Percentiles rank a stretch among this genome's conserved stretches.
Conservation (phyloP, 2,797 vertebrate genomes). For the Falco peregrinus region DNA sequence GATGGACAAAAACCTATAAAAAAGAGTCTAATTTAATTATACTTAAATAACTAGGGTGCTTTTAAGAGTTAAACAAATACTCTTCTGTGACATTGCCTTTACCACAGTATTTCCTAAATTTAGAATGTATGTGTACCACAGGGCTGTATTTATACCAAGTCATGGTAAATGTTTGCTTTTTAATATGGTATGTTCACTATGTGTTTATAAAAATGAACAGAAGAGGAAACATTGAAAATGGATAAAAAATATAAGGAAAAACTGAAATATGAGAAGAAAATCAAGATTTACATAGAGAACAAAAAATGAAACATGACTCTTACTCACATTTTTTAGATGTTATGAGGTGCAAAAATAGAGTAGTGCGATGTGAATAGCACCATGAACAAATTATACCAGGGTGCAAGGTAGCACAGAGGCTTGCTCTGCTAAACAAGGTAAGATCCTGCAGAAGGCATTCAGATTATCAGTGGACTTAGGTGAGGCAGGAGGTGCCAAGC, state of each 20-base stretch:
- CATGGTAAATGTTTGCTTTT: constrained; percentile 28
- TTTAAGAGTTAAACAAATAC: constrained; percentile 45
- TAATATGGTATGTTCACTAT: background rate
- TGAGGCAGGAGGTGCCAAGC: background rate
- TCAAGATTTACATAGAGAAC: background rate
- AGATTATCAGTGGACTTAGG: background rate
- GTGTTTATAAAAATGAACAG: background rate
- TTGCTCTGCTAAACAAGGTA: background rate
- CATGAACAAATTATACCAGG: background rate
- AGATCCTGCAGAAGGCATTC: background rate
- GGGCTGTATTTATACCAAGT: background rate
- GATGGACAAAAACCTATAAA: background rate
- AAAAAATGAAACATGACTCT: background rate
- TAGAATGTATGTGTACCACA: constrained; percentile 1
- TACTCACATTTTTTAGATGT: too few species aligned
- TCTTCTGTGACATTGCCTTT: constrained; percentile 10
- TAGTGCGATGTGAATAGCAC: background rate
- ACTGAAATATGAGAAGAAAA: background rate
- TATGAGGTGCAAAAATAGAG: background rate
- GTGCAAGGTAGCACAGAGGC: background rate
- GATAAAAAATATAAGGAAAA: background rate
- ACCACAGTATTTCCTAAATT: constrained; percentile 41
- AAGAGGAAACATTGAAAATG: background rate
- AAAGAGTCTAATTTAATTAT: constrained; percentile 31
- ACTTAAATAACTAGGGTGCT: constrained; percentile 21